These are phyloP conservation scores for Globodera ellingtonae DNA, from an alignment of 1,140 invertebrate genomes.

Conservation along the genomic window DNA sequence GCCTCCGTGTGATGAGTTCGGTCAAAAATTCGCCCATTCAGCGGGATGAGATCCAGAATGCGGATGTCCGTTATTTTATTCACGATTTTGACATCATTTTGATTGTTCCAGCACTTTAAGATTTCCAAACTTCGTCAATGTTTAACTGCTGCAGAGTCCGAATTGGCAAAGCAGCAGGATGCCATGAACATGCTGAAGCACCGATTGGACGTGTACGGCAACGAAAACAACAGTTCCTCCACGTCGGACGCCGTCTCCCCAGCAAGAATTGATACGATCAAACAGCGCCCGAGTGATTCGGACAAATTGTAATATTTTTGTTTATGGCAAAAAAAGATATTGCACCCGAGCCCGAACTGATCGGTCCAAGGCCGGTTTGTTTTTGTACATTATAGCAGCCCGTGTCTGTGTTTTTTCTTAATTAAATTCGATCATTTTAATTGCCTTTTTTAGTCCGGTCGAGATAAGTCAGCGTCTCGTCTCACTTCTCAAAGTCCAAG, in stretches of 20 bases:
- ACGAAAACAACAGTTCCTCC: conserved; percentile 12
- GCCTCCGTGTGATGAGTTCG: conserved; percentile 32
- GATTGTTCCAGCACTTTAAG: conserved; percentile 18
- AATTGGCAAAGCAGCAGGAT: conserved; percentile 48
- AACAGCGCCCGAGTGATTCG: background rate
- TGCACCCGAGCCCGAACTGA: too few species aligned
- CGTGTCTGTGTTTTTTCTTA: background rate
- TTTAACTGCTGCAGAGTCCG: conserved; percentile 50
- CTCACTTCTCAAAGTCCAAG: conserved; percentile 47
- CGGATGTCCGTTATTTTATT: conserved; percentile 4
- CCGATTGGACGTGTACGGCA: conserved; percentile 23
- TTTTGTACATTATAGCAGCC: too few species aligned
- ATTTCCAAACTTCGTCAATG: conserved; percentile 44
- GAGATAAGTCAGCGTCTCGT: conserved; percentile 47
- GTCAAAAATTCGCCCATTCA: conserved; percentile 8
- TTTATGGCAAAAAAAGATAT: background rate
- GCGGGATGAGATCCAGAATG: conserved; percentile 23
- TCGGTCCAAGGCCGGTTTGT: too few species aligned
- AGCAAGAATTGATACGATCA: background rate
- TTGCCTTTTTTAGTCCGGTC: conserved; percentile 35
- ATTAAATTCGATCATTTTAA: background rate
- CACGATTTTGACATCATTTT: background rate
- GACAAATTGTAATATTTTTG: conserved; percentile 42
- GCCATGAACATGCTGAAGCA: conserved; percentile 51
- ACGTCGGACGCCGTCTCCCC: conserved; percentile 12